Base-by-base conservation (phyloP, 2,888 invertebrate genomes). In the Xylophagus ater region DNA sequence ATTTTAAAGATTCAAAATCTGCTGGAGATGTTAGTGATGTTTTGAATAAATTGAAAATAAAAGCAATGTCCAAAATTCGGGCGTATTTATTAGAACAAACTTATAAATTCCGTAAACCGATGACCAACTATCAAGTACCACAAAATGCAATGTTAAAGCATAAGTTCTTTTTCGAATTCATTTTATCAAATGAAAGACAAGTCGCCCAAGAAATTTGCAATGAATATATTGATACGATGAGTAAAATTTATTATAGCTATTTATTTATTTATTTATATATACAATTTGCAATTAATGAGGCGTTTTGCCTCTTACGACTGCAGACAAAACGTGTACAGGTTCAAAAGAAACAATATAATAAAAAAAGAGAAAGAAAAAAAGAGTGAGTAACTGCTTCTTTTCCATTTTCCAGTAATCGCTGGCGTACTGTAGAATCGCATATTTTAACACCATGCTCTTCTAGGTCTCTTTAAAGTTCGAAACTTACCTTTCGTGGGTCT, bases 111-210 rank as follows among this genome's bases (percentile, higher is more conserved):
- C 75, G 94, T 8, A 96, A 94, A 64, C 97, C 98, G 3, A 89
- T 98, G 81, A 85, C 93, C 1, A 97, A 99, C 66, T 98, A 96
- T 68, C 97, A 98, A 69, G 85, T 98, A 44, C 93, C 96, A 26
- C 98, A 98, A 60, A 96, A 96, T 70, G 88, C 92, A 32, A 81
- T 98, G 78, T 66, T 98, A 7, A 97, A 98, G 62, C 87, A 88
- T 60, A 94, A 94, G 59, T 94, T 94, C 61, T 97, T 94, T 65
- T 98, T 92, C 69, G 96, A 98, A 65, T 98, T 99, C 63, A 76
- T 98, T 46, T 70, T 96, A 52, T 77, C 86, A 3, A 93, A 98
- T 69, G 96, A 97, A 60, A 73, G 93, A 45, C 87, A 88, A 60
- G 85, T 94, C 5, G 96, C 97, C 0, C 86, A 89, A 57, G 97